A percentile compares a stretch with the other conserved stretches of the same genome.
These are phyloP conservation scores for Hipposideros armiger DNA, from an alignment of 2,113 vertebrate genomes.

Conservation along the genomic window DNA sequence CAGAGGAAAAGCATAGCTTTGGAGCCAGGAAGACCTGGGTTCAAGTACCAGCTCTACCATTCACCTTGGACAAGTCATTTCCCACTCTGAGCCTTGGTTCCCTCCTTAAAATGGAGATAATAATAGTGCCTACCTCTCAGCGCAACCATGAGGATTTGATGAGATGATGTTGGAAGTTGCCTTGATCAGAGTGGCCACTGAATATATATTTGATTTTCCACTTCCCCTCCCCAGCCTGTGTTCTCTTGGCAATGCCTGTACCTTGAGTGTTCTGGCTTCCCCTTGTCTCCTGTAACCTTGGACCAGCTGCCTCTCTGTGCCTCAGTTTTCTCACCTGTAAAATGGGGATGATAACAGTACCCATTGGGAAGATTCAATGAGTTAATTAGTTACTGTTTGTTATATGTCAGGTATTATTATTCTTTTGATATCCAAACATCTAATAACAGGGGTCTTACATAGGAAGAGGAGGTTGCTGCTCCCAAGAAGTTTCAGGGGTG, in stretches of 20 bases:
- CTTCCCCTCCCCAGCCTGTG: not conserved
- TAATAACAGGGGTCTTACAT: not conserved
- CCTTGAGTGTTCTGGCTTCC: not conserved
- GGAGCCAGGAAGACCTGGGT: conserved; percentile 1
- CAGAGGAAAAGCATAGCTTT: not conserved
- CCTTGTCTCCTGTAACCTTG: not conserved
- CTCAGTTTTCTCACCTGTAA: conserved; percentile 37
- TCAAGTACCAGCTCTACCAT: not conserved
- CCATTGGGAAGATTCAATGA: conserved; percentile 15
- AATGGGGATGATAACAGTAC: not conserved
- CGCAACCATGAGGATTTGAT: not conserved
- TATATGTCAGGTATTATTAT: conserved; percentile 12
- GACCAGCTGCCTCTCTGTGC: conserved; percentile 8
- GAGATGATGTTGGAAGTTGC: not conserved
- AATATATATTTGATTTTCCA: conserved; percentile 7
- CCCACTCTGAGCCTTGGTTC: not conserved
- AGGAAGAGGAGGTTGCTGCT: conserved; percentile 31
- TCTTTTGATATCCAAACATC: conserved; percentile 25
- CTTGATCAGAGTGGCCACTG: not conserved
- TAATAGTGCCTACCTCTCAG: not conserved
- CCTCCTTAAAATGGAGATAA: conserved; percentile 44
- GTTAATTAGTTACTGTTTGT: not conserved
- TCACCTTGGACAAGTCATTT: conserved; percentile 12
- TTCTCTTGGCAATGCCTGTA: conserved; percentile 6
- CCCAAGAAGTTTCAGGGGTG: not conserved